Base-by-base conservation (phyloP, 2,113 vertebrate genomes). In the Blennius ocellaris region DNA sequence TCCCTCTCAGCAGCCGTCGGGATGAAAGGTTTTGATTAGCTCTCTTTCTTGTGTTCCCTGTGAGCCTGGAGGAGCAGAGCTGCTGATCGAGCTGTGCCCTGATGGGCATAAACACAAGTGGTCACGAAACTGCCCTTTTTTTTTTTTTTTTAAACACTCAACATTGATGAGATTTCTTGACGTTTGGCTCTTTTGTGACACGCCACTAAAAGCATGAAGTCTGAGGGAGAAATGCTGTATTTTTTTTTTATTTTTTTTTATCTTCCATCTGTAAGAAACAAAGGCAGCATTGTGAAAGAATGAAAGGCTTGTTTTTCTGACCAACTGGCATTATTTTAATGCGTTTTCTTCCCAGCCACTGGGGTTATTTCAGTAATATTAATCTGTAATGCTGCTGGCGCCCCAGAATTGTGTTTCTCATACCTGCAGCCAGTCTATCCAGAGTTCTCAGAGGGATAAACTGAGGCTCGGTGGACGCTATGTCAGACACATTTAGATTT, bases 401-500 rank as follows among this genome's bases (percentile, higher is more conserved):
- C 73, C 12, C 44, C 61, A 70, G 78, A 82, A 83, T 65, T 71
- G 75, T 81, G 40, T 75, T 80, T 77, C 68, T 73, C 63, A 80
- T 80, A 85, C 83, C 88, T 87, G 83, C 85, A 86, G 86, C 80
- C 79, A 82, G 82, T 87, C 83, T 87, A 85, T 75, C 62, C 74
- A 73, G 82, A 77, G 79, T 80, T 76, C 89, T 87, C 78, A 17
- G 78, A 83, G 87, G 89, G 50, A 89, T 91, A 80, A 76, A 61
- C 73, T 15, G 78, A 73, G 76, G 82, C 85, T 83, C 59, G 16
- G 83, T 86, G 88, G 90, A 90, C 81, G 74, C 81, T 87, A 76
- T 92, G 89, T 92, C 92, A 92, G 87, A 90, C 84, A 88, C 87
- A 90, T 92, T 93, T 92, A 92, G 90, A 93, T 91, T 93, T 85